Evolutionary conservation across 2,797 vertebrate genomes (phyloP).

Genomic region (Thunnus albacares): DNA sequence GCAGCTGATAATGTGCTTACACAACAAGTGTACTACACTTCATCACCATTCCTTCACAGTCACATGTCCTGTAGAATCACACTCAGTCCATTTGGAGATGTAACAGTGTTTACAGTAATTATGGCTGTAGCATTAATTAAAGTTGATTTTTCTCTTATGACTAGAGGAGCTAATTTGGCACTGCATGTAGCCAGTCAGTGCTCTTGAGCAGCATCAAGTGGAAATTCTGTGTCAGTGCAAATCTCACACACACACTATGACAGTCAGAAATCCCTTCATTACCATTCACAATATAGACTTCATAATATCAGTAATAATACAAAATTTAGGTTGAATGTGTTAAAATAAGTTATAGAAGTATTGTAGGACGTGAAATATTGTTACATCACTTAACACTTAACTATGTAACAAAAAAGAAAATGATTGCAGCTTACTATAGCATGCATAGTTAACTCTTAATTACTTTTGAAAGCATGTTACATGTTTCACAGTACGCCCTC

Average conservation of each 20-base stretch:
- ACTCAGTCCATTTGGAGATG: not conserved
- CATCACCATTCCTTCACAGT: not conserved
- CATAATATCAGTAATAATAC: not conserved
- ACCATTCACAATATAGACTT: not conserved
- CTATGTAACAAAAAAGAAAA: not conserved
- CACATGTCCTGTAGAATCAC: not conserved
- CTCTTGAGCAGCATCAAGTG: slow-evolving; percentile 71
- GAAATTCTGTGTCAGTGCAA: slow-evolving; percentile 51
- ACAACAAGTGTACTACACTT: not conserved
- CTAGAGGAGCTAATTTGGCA: slow-evolving; percentile 1
- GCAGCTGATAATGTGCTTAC: slow-evolving; percentile 5
- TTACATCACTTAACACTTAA: not conserved
- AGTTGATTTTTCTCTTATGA: not conserved
- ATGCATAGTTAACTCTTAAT: not conserved
- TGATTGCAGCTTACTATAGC: not conserved
- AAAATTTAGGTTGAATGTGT: too few relatives aligned
- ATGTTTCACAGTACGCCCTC: too few relatives aligned
- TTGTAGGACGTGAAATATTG: not conserved
- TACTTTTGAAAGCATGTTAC: too few relatives aligned
- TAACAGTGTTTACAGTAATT: slow-evolving; percentile 16
- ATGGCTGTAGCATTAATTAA: not conserved
- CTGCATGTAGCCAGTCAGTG: not conserved
- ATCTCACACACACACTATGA: not conserved
- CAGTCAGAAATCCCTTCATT: not conserved
- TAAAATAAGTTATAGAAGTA: not conserved